Evolutionary conservation across 2,113 vertebrate genomes (phyloP).

Genomic region (Dascyllus trimaculatus): DNA sequence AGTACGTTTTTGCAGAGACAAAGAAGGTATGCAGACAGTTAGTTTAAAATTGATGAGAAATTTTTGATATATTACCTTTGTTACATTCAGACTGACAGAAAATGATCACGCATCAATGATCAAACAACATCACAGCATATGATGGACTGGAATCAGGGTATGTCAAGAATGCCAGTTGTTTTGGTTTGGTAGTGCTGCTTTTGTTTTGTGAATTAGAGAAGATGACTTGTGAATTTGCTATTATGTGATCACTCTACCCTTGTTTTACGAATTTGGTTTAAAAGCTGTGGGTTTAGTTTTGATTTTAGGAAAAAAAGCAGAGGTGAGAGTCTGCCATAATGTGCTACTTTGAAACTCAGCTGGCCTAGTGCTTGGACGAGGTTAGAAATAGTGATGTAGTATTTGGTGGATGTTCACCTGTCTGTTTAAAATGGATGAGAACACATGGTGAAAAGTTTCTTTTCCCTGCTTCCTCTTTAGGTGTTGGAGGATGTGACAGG

Average conservation of each 20-base stretch:
- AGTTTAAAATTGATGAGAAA: not conserved
- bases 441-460: not conserved
- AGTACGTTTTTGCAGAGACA: constrained; percentile 92
- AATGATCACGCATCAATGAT: not conserved
- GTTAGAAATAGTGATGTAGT: too few species aligned
- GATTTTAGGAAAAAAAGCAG: too few species aligned
- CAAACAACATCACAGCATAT: not conserved
- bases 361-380: too few species aligned
- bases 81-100: too few species aligned
- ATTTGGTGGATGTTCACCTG: not conserved
- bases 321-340: too few species aligned
- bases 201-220: too few species aligned
- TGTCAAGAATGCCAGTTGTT: not conserved
- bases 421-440: not conserved
- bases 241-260: too few species aligned
- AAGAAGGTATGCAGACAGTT: constrained; percentile 88
- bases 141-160: not conserved
- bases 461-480: constrained; percentile 71
- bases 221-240: too few species aligned
- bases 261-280: too few species aligned
- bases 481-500: constrained; percentile 98
- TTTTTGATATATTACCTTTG: not conserved
- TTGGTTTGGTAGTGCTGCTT: too few species aligned
- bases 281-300: too few species aligned
- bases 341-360: too few species aligned